These are phyloP conservation scores for Pantherophis alleghaniensis DNA, from an alignment of 2,797 vertebrate species.

Conservation along the genomic window DNA sequence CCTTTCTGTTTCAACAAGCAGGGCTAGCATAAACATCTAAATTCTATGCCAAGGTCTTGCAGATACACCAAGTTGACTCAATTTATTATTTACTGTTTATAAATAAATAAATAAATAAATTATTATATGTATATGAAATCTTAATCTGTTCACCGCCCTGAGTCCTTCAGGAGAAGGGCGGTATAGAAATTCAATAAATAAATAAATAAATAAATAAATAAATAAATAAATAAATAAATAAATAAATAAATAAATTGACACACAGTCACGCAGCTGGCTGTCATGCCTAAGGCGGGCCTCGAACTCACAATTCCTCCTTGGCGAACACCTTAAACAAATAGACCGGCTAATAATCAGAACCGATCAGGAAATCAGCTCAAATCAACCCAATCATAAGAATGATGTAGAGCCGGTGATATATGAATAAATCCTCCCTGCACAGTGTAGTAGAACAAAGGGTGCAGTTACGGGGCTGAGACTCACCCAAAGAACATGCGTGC, in stretches of 20 bases:
- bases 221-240: too few relatives aligned
- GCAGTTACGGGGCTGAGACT: background rate
- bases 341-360: background rate
- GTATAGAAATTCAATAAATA: too few relatives aligned
- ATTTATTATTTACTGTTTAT: too few relatives aligned
- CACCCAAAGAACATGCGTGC: constrained; percentile 43
- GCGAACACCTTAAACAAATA: background rate
- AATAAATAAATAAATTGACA: background rate
- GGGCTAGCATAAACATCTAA: too few relatives aligned
- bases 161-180: too few relatives aligned
- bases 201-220: too few relatives aligned
- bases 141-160: too few relatives aligned
- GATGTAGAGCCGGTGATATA: background rate
- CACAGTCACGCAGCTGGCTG: background rate
- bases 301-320: background rate
- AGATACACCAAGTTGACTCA: too few relatives aligned
- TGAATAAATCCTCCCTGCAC: background rate
- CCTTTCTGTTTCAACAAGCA: too few relatives aligned
- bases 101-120: too few relatives aligned
- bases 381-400: background rate
- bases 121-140: too few relatives aligned
- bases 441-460: background rate
- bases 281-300: accelerated
- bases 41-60: too few relatives aligned
- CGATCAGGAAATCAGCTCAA: background rate